A percentile compares a stretch with the other conserved stretches of the same genome.
Evolutionary conservation across 1,140 invertebrate genomes (phyloP).

Genomic region (Muscidifurax raptorellus): DNA sequence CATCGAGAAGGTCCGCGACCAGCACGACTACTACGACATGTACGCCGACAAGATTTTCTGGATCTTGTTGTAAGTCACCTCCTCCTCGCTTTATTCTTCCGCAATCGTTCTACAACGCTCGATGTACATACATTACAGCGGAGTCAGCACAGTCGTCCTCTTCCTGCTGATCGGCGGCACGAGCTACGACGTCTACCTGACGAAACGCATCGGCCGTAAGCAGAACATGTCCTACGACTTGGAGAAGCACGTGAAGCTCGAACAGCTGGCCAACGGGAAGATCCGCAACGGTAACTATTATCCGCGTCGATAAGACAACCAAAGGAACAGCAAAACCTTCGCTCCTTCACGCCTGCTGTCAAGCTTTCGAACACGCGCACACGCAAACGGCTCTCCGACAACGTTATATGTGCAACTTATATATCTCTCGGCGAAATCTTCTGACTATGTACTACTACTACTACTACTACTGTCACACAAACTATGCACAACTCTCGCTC

Average conservation of each 20-base stretch:
- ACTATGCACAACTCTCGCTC: background rate
- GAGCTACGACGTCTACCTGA: conserved; percentile 69
- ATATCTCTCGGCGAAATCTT: background rate
- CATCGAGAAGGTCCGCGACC: conserved; percentile 78
- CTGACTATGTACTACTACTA: background rate
- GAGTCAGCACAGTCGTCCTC: conserved; percentile 76
- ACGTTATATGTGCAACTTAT: background rate
- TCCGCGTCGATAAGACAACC: background rate
- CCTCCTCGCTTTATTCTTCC: background rate
- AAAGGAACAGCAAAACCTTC: background rate
- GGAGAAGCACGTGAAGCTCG: conserved; percentile 70
- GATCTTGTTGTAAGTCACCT: conserved; percentile 80
- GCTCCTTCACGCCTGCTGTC: background rate
- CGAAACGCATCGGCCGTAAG: conserved; percentile 59
- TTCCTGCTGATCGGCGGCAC: conserved; percentile 78
- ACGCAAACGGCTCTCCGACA: background rate
- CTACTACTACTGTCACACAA: background rate
- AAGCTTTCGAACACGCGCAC: background rate
- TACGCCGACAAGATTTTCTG: conserved; percentile 83
- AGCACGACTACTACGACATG: conserved; percentile 81
- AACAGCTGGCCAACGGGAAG: conserved; percentile 65
- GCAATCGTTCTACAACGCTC: background rate
- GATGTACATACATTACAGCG: too few species aligned
- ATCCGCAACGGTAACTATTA: conserved; percentile 64
- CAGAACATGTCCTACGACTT: conserved; percentile 65